Evolutionary conservation across 2,113 vertebrate genomes (phyloP).

Genomic region (Abramis brama): DNA sequence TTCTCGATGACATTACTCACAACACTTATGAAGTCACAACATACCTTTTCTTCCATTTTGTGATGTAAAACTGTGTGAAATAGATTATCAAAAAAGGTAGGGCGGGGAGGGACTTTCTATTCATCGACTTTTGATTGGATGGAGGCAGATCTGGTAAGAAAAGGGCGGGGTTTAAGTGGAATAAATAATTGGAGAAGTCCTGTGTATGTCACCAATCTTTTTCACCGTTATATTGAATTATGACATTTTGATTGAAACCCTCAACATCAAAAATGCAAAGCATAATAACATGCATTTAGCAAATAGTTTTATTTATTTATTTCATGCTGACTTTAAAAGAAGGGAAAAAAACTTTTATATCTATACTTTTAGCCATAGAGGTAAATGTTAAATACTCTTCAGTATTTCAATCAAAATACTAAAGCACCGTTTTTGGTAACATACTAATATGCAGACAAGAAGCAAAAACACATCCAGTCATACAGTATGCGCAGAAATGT

Average conservation of each 20-base stretch:
- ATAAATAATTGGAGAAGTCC: not conserved
- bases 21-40: not conserved
- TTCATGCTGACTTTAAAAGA: not conserved
- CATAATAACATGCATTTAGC: not conserved
- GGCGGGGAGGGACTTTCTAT: no score
- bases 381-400: not conserved
- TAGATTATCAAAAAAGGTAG: not conserved
- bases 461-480: not conserved
- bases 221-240: no score
- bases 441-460: not conserved
- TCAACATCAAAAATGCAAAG: no score
- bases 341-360: not conserved
- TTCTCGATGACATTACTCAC: no score
- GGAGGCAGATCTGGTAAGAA: not conserved
- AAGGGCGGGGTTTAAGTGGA: not conserved
- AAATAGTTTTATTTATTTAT: not conserved
- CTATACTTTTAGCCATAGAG: not conserved
- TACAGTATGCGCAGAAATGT: not conserved
- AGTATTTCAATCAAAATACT: not conserved
- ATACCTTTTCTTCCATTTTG: not conserved
- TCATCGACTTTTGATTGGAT: not conserved
- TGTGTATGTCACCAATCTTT: no score
- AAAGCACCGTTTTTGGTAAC: not conserved
- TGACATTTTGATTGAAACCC: no score
- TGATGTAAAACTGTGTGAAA: not conserved